Base-by-base conservation (phyloP, 1,140 invertebrate species). In the Manduca sexta region DNA sequence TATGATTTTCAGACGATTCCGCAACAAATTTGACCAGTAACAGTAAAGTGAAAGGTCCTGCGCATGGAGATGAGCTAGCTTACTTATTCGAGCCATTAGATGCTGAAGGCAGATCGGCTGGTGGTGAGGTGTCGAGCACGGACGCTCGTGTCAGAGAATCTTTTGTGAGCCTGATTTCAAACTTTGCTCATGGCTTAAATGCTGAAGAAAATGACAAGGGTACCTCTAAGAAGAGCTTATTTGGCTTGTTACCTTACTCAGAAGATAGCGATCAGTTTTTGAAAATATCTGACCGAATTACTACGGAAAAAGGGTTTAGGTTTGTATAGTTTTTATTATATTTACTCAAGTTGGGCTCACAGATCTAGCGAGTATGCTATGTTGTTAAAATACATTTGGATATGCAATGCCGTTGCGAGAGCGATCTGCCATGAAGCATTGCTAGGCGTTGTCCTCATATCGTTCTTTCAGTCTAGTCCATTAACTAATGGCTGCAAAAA, bases 1-100 rank as follows among this genome's bases (percentile, higher is more conserved):
- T 17, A 13, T 18, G 6, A 13, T 37, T 30, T 43, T 55, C 56
- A 47, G 38, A 58, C 10, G 46, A 55, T 14, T 45, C 46, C 31
- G 38, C 45, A 13, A 40, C 60, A 13, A 48, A 26, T 26, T 3
- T 26, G 4, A 26, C 33, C 10, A 52, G 42, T 12, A 63, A 53
- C 17, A 62, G 47, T 45, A 66, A 69, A 58, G 3, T 41, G 41
- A 63, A 70, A 63, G 72, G 89, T 59, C 88, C 90, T 1, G 78
- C 86, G 7, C 91, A 92, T 62, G 91, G 91, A 1, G 91, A 93
- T 60, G 92, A 93, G 60, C 67, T 93, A 4, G 89, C 88, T 17
- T 93, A 91, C 47, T 76, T 93, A 53, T 93, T 93, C 57, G 88
- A 91, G 55, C 84, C 87, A 1, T 84, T 90, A 29, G 87, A 89